Evolutionary conservation across 2,797 vertebrate genomes (phyloP).

Genomic region (Pitangus sulphuratus): DNA sequence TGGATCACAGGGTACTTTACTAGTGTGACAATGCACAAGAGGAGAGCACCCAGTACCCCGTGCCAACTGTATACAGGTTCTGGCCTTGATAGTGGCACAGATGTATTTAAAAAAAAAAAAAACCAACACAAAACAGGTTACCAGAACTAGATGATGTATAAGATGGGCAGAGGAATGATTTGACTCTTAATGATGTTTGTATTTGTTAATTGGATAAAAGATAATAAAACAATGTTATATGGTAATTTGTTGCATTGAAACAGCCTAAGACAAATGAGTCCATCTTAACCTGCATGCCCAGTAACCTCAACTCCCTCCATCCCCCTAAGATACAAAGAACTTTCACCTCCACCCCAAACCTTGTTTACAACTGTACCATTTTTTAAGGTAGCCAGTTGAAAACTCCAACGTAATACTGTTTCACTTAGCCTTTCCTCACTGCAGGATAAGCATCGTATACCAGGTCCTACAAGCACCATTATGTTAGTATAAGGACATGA

Average conservation of each 20-base stretch:
- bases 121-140: background rate
- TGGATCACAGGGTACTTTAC: background rate
- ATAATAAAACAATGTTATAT: background rate
- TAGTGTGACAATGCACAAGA: background rate
- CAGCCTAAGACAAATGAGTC: background rate
- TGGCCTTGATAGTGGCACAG: background rate
- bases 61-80: background rate
- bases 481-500: background rate
- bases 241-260: background rate
- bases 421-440: background rate
- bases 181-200: background rate
- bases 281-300: background rate
- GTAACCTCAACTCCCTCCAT: background rate
- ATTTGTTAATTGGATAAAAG: background rate
- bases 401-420: background rate
- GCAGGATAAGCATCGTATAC: background rate
- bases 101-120: background rate
- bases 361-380: background rate
- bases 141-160: background rate
- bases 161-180: background rate
- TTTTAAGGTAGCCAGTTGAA: background rate
- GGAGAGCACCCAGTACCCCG: background rate
- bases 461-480: background rate
- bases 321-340: background rate
- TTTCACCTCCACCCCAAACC: background rate